Evolutionary conservation across 2,797 vertebrate species (phyloP).

Genomic region (Naso thynnoides): DNA sequence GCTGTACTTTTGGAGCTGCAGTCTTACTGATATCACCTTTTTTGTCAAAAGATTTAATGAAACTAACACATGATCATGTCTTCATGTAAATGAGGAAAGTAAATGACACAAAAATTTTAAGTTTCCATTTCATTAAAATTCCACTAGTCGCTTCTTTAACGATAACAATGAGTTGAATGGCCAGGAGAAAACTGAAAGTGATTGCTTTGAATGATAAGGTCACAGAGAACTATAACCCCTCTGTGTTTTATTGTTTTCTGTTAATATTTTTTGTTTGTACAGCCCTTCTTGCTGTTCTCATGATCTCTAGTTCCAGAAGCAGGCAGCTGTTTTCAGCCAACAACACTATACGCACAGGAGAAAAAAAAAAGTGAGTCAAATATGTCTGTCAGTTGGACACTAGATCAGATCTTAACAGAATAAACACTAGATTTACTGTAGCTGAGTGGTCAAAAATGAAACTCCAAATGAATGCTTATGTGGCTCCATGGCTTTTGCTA

Average conservation of each 20-base stretch:
- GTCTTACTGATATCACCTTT: rapidly evolving
- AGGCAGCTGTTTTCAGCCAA: background rate
- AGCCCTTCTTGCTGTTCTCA: background rate
- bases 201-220: background rate
- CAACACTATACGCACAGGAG: background rate
- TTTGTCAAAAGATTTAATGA: background rate
- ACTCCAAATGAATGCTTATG: background rate
- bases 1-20: background rate
- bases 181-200: background rate
- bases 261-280: background rate
- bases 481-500: background rate
- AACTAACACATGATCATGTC: background rate
- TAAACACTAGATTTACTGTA: background rate
- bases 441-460: background rate
- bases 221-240: background rate
- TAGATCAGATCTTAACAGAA: background rate
- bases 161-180: background rate
- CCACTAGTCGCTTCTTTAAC: background rate
- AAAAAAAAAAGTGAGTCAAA: too few relatives aligned
- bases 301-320: background rate
- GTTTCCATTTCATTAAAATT: background rate
- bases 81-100: background rate
- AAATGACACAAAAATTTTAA: background rate
- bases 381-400: background rate
- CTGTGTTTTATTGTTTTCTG: background rate